These are phyloP conservation scores for Leuciscus idus DNA, from an alignment of 2,113 vertebrate genomes.

Conservation along the genomic window DNA sequence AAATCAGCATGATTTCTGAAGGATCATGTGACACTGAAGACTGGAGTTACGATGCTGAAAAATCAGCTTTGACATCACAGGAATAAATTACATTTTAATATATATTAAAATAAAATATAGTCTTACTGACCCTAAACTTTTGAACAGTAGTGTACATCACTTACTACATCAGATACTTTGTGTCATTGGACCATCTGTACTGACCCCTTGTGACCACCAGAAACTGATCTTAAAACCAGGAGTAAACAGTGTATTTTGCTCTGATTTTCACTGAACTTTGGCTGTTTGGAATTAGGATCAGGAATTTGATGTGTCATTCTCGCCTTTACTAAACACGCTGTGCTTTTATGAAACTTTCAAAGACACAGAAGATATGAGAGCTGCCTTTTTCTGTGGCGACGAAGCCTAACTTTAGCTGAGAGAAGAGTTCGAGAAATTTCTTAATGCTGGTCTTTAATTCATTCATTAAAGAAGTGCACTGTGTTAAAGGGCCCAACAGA, in stretches of 20 bases:
- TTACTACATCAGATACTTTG: background rate
- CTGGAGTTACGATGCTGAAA: background rate
- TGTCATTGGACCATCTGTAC: background rate
- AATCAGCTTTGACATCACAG: background rate
- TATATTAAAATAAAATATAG: background rate
- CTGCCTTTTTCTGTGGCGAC: background rate
- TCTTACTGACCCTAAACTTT: background rate
- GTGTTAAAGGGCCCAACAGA: constrained; percentile 19
- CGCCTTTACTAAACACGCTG: background rate
- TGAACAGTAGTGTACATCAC: background rate
- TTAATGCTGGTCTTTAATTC: constrained; percentile 3
- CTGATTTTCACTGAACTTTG: background rate
- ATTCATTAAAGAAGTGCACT: constrained; percentile 9
- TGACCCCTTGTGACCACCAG: background rate
- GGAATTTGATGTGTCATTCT: background rate
- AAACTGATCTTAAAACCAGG: background rate
- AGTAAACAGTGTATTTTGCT: background rate
- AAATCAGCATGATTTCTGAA: background rate
- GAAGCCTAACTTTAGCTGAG: background rate
- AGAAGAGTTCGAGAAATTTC: background rate
- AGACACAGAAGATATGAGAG: background rate
- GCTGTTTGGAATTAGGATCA: background rate
- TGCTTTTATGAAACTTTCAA: constrained; percentile 1
- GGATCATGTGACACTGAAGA: background rate
- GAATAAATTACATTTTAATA: background rate